phyloP scores from a whole-genome alignment of 2,113 vertebrate species.

The Silurus asotus region DNA sequence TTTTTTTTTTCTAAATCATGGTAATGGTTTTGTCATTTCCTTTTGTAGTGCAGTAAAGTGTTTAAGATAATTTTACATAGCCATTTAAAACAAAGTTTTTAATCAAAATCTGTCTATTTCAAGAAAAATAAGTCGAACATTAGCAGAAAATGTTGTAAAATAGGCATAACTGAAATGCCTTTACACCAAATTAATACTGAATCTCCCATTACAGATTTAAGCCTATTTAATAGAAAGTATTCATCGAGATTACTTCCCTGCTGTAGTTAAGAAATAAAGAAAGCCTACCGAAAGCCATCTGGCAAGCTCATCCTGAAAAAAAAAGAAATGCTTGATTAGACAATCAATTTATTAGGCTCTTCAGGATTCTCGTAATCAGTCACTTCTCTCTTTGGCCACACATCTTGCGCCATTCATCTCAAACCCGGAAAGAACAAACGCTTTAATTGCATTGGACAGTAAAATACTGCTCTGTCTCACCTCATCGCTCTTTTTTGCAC shows the following conservation, averaged over 20 bases:
- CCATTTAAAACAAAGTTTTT: neutral
- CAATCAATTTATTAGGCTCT: slow-evolving; percentile 15
- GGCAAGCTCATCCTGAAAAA: slow-evolving; percentile 1
- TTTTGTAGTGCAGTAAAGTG: neutral
- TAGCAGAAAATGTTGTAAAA: neutral
- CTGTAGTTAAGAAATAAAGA: slow-evolving; percentile 31
- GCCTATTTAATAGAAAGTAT: neutral
- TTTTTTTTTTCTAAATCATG: too few species aligned
- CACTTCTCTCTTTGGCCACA: neutral
- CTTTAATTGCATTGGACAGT: slow-evolving; percentile 9
- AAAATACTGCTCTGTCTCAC: slow-evolving; percentile 14
- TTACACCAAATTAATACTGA: neutral
- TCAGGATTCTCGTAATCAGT: slow-evolving; percentile 15
- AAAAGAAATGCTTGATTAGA: slow-evolving; percentile 13
- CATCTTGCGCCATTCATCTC: slow-evolving; percentile 10
- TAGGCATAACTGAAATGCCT: neutral
- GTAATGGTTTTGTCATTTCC: neutral
- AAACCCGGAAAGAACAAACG: neutral
- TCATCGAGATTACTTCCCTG: neutral
- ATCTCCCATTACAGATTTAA: neutral
- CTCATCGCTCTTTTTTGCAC: slow-evolving; percentile 11
- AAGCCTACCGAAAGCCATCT: neutral
- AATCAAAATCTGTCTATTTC: neutral
- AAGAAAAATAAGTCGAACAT: neutral
- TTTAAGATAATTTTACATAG: neutral